Percentiles rank a stretch among this genome's conserved stretches.
Conservation (phyloP, 2,113 vertebrate species). For the Epinephelus moara region DNA sequence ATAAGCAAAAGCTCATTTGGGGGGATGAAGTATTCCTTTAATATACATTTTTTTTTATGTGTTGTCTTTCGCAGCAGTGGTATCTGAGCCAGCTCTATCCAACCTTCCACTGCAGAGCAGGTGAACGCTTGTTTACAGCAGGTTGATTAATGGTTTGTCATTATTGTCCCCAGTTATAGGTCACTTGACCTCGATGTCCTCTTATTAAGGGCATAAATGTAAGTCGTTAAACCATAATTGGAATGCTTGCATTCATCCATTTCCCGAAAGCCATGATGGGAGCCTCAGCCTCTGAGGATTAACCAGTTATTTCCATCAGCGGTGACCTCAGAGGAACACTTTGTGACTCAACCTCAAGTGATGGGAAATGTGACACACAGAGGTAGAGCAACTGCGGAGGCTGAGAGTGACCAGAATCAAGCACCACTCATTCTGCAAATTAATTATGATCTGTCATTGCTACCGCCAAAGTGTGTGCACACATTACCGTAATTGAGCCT, state of each 20-base stretch:
- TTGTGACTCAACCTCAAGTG: constrained; percentile 64
- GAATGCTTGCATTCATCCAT: constrained; percentile 28
- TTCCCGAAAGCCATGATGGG: constrained; percentile 51
- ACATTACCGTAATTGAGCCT: constrained; percentile 9
- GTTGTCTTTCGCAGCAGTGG: background rate
- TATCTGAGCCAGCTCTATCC: background rate
- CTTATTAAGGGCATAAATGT: constrained; percentile 21
- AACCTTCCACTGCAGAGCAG: background rate
- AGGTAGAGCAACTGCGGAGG: constrained; percentile 3
- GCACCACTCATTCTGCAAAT: constrained; percentile 23
- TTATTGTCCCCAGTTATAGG: constrained; percentile 16
- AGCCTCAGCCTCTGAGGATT: constrained; percentile 16
- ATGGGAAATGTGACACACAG: constrained; percentile 45
- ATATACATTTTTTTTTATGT: background rate
- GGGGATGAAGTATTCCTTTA: no score
- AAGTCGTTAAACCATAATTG: constrained; percentile 43
- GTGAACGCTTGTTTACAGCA: constrained; percentile 8
- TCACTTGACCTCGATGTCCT: constrained; percentile 25
- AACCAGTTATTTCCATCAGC: constrained; percentile 33
- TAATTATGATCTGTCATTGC: constrained; percentile 16
- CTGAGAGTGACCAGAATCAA: constrained; percentile 7
- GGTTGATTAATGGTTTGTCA: constrained; percentile 37
- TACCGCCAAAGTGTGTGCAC: background rate
- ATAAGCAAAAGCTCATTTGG: no score
- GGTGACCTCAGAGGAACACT: constrained; percentile 38